Evolutionary conservation across 2,113 vertebrate species (phyloP), one percentile per base, ranked within the genome.

Genomic region (Thunnus maccoyii): DNA sequence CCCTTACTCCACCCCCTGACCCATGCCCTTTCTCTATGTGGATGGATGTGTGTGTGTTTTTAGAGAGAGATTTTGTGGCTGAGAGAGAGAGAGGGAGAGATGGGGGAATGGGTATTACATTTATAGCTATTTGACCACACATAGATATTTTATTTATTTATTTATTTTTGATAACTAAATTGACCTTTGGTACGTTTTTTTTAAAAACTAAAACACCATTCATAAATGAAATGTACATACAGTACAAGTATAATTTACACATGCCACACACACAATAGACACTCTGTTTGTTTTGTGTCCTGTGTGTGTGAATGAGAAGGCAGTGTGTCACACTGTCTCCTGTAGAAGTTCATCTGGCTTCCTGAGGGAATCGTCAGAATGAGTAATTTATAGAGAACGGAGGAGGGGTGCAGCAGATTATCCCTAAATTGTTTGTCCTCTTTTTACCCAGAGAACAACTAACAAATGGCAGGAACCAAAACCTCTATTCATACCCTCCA

Each of bases 361-460:
- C 75, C 65, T 56, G 61, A 46, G 22, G 2, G 64, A 88, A 82
- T 80, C 46, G 18, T 61, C 44, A 48, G 80, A 91, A 86, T 92
- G 74, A 91, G 73, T 92, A 30, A 90, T 83, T 84, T 84, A 65
- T 62, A 80, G 82, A 81, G 68, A 90, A 87, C 46, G 76, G 6
- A 62, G 66, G 66, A 84, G 70, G 61, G 86, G 85, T 57, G 18
- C 65, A 85, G 72, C 73, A 58, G 54, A 93, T 91, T 90, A 83
- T 84, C 83, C 46, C 52, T 76, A 84, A 89, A 91, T 87, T 89
- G 89, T 92, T 92, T 92, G 83, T 85, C 89, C 72, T 89, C 58
- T 20, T 86, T 89, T 85, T 77, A 64, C 78, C 80, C 57, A 61
- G 85, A 90, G 74, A 89, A 91, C 91, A 92, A 87, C 67, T 51